These are phyloP conservation scores for Alcedo atthis DNA, from an alignment of 2,797 vertebrate species.

Conservation along the genomic window DNA sequence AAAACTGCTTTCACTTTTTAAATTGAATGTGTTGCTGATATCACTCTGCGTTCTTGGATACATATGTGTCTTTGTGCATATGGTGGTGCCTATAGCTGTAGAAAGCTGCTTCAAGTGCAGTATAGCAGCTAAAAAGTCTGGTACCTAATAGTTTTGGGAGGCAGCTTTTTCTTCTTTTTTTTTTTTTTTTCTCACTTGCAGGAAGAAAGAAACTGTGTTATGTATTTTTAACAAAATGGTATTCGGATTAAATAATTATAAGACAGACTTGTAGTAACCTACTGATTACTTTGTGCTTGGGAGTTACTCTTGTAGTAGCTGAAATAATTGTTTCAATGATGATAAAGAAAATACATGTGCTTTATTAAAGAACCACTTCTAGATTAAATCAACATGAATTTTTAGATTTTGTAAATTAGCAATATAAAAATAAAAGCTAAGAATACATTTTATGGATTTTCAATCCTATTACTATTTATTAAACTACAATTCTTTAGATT, in stretches of 20 bases:
- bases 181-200: neutral
- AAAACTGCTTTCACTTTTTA: neutral
- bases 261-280: neutral
- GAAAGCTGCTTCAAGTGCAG: neutral
- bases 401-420: neutral
- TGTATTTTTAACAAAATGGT: neutral
- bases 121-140: neutral
- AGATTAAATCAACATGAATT: neutral
- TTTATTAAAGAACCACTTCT: neutral
- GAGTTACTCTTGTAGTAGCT: neutral
- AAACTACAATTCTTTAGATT: neutral
- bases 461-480: constrained; percentile 31
- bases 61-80: neutral
- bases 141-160: neutral
- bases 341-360: neutral
- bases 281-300: neutral
- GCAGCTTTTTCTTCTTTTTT: neutral
- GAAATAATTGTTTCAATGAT: neutral
- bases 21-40: neutral
- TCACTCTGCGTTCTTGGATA: neutral
- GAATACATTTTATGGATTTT: neutral
- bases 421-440: neutral
- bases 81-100: neutral
- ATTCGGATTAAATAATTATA: constrained; percentile 32
- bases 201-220: neutral